Conservation (phyloP, 2,888 invertebrate genomes). For the Monochamus alternatus region DNA sequence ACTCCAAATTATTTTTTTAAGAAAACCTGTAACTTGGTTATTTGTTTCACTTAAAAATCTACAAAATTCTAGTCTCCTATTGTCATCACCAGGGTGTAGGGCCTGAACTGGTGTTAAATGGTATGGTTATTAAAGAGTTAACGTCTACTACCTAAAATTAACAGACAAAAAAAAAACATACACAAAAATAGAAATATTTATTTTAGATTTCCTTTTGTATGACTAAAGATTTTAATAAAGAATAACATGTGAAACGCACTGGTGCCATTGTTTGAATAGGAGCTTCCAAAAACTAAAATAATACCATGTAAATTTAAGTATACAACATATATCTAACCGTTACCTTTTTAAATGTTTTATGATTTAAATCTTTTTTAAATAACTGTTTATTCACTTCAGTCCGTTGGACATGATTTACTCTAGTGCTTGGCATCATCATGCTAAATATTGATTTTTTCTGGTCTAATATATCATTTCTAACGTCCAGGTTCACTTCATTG, state of each 20-base stretch:
- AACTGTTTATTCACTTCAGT: conserved; percentile 54
- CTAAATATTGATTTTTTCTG: conserved; percentile 58
- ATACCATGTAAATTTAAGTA: not conserved
- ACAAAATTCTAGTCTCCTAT: too few relatives aligned
- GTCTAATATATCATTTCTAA: conserved; percentile 39
- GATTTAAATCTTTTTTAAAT: conserved; percentile 57
- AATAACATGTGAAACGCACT: conserved; percentile 62
- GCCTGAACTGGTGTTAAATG: too few relatives aligned
- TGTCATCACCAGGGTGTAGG: too few relatives aligned
- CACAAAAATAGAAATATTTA: too few relatives aligned
- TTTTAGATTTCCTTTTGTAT: conserved; percentile 19
- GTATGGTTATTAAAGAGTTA: too few relatives aligned
- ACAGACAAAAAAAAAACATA: too few relatives aligned
- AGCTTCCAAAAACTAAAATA: conserved; percentile 65
- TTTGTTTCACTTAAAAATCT: too few relatives aligned
- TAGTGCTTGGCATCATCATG: conserved; percentile 57
- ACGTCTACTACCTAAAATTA: too few relatives aligned
- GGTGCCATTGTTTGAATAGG: conserved; percentile 68
- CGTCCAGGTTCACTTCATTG: conserved; percentile 53
- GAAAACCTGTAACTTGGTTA: too few relatives aligned
- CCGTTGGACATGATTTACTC: conserved; percentile 42
- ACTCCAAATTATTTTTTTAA: too few relatives aligned
- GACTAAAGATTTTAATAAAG: conserved; percentile 63
- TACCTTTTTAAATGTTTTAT: conserved; percentile 62
- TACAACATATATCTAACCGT: not conserved